Percentiles rank a stretch among this genome's conserved stretches.
These are phyloP conservation scores for Discoglossus pictus DNA, from an alignment of 2,797 vertebrate genomes.

Conservation along the genomic window DNA sequence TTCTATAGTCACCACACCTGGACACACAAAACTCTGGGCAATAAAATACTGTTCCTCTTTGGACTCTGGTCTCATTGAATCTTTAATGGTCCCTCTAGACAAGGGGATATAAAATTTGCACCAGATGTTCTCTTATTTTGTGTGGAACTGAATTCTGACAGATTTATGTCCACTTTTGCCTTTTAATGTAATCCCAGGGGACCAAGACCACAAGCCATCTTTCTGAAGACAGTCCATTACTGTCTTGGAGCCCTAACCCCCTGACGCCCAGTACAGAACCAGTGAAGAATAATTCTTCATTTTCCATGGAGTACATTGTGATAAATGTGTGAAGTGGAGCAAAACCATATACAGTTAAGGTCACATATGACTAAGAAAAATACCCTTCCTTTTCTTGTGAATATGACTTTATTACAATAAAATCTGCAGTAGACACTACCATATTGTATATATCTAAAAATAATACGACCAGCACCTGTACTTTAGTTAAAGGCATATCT, in stretches of 20 bases:
- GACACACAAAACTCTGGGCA: no score
- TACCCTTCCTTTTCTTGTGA: conserved; percentile 4
- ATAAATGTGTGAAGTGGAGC: conserved; percentile 3
- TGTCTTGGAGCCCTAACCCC: not conserved
- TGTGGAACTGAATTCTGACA: conserved; percentile 1
- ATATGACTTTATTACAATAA: no score
- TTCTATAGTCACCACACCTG: no score
- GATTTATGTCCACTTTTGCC: conserved; percentile 12
- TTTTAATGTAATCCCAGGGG: conserved; percentile 12
- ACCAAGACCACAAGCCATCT: conserved; percentile 11
- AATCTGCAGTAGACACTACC: no score
- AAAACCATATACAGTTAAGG: conserved; percentile 17
- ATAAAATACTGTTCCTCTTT: no score
- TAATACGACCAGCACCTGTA: no score
- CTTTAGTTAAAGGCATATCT: no score
- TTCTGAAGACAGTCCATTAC: conserved; percentile 21
- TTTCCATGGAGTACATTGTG: conserved; percentile 6
- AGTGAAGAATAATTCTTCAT: conserved; percentile 24
- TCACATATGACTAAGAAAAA: conserved; percentile 24
- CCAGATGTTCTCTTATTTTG: conserved; percentile 27
- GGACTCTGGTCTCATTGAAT: conserved; percentile 4
- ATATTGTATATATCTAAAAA: no score
- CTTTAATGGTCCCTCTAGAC: conserved; percentile 20
- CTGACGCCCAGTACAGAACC: not conserved
- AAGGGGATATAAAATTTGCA: not conserved